A percentile compares a stretch with the other conserved stretches of the same genome.
Evolutionary conservation across 2,797 vertebrate species (phyloP).

Genomic region (Dicrostonyx torquatus): DNA sequence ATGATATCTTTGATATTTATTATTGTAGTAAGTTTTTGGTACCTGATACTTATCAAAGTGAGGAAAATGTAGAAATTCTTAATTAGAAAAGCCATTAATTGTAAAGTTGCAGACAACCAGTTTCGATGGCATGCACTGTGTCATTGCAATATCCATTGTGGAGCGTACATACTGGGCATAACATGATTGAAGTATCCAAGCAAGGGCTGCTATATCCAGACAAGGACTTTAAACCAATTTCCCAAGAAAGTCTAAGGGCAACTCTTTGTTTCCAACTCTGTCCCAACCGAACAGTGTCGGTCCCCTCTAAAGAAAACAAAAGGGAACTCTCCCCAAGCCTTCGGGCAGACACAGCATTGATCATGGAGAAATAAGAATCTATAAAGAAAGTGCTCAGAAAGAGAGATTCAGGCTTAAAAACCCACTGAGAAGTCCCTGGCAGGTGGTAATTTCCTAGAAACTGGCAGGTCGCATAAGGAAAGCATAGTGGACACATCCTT

Average conservation of each 20-base stretch:
- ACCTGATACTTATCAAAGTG: neutral
- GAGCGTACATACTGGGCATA: neutral
- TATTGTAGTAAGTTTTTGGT: conserved; percentile 29
- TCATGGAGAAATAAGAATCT: neutral
- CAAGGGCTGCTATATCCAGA: neutral
- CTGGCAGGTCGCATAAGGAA: neutral
- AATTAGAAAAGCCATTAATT: neutral
- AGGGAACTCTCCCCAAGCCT: neutral
- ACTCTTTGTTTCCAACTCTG: neutral
- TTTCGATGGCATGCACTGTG: neutral
- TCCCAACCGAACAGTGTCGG: neutral
- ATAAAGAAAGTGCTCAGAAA: neutral
- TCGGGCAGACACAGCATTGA: neutral
- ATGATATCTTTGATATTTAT: neutral
- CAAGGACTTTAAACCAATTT: neutral
- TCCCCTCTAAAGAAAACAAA: conserved; percentile 5
- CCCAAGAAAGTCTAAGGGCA: conserved; percentile 5
- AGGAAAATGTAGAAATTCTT: conserved; percentile 23
- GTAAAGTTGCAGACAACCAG: neutral
- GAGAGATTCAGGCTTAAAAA: neutral
- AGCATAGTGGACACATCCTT: neutral
- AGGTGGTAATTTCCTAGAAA: neutral
- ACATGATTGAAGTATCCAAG: neutral
- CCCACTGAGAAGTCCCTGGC: neutral
- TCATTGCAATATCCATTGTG: neutral